Base-by-base conservation (phyloP, 2,797 vertebrate genomes). In the Chelmon rostratus region DNA sequence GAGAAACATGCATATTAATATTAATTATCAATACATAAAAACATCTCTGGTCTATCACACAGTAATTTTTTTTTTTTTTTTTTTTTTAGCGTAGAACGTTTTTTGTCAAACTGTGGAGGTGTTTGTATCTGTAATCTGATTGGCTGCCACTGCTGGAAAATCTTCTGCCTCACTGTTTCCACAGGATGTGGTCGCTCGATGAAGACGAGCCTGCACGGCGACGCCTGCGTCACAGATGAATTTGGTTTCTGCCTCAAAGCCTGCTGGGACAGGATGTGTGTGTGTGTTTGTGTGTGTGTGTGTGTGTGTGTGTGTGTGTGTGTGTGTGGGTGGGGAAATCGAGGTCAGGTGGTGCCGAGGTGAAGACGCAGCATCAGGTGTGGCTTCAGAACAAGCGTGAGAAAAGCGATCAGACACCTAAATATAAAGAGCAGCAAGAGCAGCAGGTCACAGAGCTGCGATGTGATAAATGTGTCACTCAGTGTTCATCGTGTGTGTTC, bases 211-310 rank as follows among this genome's bases (percentile, higher is more conserved):
- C 54, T n/a, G 79, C 85, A 50, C 15, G 0, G 12, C 61, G 42
- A 5, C 52, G 76, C 25, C 66, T 63, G 53, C 68, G 85, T 89
- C 88, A 90, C 70, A 87, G 67, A 50, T 54, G 85, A 42, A 68
- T 86, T 71, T 4, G 87, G 88, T 90, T 89, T 89, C 63, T 76
- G 84, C 86, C 84, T 81, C 85, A 85, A 68, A 80, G 89, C 82
- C 79, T 85, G 87, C 88, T 84, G 90, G 83, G 87, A 88, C 91
- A 89, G 93, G 90, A 90, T 52, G 86, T 58, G 58, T 73, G 81
- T 58, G 69, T 25, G 47, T 46, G 77, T 16, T 81, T 66, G 54
- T 62, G 66, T 54, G 66, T 65, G 62, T 54, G 61, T 78, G 65
- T 69, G 35, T 38, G 44, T 70, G 52, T 50, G 66, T 56, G 35